These are phyloP conservation scores for Cliona cf. orientalis DNA, from an alignment of 37 sponge, comb jelly and placozoan genomes.

Conservation along the genomic window DNA sequence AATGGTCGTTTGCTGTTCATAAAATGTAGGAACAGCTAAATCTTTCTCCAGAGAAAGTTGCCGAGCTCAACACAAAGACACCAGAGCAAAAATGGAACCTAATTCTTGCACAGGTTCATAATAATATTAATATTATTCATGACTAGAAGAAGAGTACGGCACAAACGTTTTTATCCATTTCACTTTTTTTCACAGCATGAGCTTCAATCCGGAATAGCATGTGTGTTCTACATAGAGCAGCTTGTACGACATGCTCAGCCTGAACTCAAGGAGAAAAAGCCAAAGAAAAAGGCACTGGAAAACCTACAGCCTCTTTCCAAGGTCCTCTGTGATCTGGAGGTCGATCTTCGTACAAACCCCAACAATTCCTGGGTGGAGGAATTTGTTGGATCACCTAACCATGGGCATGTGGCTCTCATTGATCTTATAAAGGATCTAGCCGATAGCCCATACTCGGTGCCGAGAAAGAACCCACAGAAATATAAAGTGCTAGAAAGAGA, in stretches of 20 bases:
- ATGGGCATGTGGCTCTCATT: slow-evolving; percentile 78
- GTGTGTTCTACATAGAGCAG: slow-evolving; percentile 84
- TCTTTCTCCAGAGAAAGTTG: slow-evolving; percentile 67
- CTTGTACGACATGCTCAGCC: slow-evolving; percentile 73
- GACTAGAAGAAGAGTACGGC: background rate
- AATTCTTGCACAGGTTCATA: slow-evolving; percentile 80
- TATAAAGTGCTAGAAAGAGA: slow-evolving; percentile 60
- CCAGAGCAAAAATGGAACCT: slow-evolving; percentile 83
- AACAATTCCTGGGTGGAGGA: slow-evolving; percentile 75
- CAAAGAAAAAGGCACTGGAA: slow-evolving; percentile 69
- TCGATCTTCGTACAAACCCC: slow-evolving; percentile 77
- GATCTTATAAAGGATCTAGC: slow-evolving; percentile 73
- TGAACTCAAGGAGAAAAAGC: slow-evolving; percentile 64
- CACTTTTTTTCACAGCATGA: slow-evolving; percentile 56
- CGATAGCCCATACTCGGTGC: slow-evolving; percentile 38
- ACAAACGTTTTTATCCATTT: background rate
- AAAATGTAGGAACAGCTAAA: slow-evolving; percentile 70
- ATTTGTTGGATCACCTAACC: slow-evolving; percentile 80
- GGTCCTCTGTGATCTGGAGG: slow-evolving; percentile 77
- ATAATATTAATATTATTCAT: background rate
- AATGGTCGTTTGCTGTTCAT: no score
- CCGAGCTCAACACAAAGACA: slow-evolving; percentile 66
- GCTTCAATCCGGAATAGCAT: slow-evolving; percentile 51
- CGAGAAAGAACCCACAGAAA: slow-evolving; percentile 66
- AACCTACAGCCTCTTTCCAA: slow-evolving; percentile 68